Conservation (phyloP, 2,888 invertebrate genomes). For the Chesias legatella region DNA sequence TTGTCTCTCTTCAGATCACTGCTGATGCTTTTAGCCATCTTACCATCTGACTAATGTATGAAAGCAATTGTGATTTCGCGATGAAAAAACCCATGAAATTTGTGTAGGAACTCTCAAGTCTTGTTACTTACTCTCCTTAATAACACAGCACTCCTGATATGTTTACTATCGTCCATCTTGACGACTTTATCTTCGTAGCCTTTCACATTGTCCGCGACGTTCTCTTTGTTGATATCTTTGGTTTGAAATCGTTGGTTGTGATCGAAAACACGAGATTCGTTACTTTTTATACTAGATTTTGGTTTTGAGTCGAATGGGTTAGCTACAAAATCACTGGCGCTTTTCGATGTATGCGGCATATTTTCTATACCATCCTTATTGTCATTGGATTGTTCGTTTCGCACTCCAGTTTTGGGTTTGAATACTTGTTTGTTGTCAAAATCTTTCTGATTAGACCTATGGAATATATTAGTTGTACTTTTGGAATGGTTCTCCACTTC, state of each 20-base stretch:
- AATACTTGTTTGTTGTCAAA: background rate
- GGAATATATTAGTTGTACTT: background rate
- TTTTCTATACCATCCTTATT: background rate
- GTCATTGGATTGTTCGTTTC: background rate
- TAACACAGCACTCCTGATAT: constrained; percentile 20
- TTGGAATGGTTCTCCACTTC: background rate
- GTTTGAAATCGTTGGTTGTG: background rate
- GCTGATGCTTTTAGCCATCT: no score
- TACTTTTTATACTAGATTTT: background rate
- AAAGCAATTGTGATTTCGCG: background rate
- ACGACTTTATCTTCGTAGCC: background rate
- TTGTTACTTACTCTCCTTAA: constrained; percentile 22
- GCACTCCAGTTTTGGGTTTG: no score
- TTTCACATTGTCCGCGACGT: background rate
- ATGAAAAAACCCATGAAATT: background rate
- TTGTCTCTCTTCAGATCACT: no score
- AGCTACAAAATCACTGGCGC: background rate
- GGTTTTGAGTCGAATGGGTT: background rate
- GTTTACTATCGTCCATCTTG: constrained; percentile 2
- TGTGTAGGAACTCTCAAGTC: background rate
- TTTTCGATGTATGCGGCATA: no score
- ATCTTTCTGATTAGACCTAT: background rate
- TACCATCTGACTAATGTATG: no score
- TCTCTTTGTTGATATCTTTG: constrained; percentile 1
- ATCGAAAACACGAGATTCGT: background rate